Conservation (phyloP, 2,797 vertebrate species). For the Phaenicophaeus curvirostris region DNA sequence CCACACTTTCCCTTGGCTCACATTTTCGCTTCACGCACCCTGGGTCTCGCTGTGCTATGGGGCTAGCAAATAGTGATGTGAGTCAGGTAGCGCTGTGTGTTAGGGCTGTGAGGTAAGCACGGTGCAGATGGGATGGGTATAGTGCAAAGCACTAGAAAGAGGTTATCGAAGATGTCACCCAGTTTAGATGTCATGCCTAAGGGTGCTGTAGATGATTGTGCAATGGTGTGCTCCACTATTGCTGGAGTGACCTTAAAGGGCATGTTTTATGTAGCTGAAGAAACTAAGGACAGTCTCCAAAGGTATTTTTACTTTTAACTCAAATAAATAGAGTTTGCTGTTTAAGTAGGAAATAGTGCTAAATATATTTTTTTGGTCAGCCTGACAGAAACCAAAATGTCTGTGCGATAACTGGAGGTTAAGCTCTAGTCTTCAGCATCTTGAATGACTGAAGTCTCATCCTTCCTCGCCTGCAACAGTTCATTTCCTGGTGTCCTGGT, state of each 20-base stretch:
- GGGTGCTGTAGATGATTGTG: neutral
- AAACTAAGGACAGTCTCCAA: neutral
- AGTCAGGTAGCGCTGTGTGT: rapidly evolving
- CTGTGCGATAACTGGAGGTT: neutral
- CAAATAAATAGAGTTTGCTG: neutral
- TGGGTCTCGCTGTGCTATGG: neutral
- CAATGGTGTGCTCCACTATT: neutral
- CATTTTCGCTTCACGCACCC: neutral
- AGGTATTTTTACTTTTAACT: neutral
- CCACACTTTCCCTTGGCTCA: neutral
- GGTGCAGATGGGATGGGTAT: neutral
- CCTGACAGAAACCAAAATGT: neutral
- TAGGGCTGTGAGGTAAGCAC: neutral
- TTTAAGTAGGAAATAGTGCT: neutral
- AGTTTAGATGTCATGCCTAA: neutral
- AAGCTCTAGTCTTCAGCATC: neutral
- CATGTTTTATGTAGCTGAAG: neutral
- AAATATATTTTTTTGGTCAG: neutral
- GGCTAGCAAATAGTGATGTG: neutral
- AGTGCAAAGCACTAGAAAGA: neutral
- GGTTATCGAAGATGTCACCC: neutral
- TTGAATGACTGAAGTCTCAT: neutral
- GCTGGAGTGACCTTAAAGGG: neutral
- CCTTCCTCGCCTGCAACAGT: neutral
- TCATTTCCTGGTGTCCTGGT: neutral